Evolutionary conservation across 2,113 vertebrate species (phyloP).

Genomic region (Misgurnus anguillicaudatus): DNA sequence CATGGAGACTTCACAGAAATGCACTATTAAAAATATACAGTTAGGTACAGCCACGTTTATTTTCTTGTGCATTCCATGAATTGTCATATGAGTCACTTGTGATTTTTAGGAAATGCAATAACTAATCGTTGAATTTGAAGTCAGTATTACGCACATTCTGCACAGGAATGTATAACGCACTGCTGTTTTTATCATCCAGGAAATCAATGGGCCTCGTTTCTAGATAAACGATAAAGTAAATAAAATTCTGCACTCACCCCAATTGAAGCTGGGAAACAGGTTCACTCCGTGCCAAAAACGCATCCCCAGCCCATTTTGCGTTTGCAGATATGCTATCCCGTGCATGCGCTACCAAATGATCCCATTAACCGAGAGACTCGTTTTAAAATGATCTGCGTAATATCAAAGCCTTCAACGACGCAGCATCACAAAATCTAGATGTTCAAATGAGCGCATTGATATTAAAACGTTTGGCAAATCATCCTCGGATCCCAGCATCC

Average conservation of each 20-base stretch:
- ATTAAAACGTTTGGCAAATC: slow-evolving; percentile 23
- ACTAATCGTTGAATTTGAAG: neutral
- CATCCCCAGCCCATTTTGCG: slow-evolving; percentile 13
- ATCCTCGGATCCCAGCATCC: slow-evolving; percentile 73
- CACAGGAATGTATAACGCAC: neutral
- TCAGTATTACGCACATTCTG: neutral
- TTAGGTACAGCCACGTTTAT: neutral
- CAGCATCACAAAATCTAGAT: neutral
- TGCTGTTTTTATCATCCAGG: neutral
- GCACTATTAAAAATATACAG: neutral
- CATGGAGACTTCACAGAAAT: slow-evolving; percentile 19
- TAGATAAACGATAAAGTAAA: neutral
- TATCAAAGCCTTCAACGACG: slow-evolving; percentile 16
- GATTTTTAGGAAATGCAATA: neutral
- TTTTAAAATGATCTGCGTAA: neutral
- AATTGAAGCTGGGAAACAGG: neutral
- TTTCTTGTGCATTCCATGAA: neutral
- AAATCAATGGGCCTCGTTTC: neutral
- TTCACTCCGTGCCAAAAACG: slow-evolving; percentile 14
- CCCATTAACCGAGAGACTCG: slow-evolving; percentile 5
- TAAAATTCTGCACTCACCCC: slow-evolving; percentile 17
- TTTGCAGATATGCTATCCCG: neutral
- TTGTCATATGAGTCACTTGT: neutral
- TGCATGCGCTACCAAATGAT: neutral
- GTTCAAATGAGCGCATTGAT: neutral